These are phyloP conservation scores for Brachystomella parvula DNA, from an alignment of 1,140 invertebrate species.

Conservation along the genomic window DNA sequence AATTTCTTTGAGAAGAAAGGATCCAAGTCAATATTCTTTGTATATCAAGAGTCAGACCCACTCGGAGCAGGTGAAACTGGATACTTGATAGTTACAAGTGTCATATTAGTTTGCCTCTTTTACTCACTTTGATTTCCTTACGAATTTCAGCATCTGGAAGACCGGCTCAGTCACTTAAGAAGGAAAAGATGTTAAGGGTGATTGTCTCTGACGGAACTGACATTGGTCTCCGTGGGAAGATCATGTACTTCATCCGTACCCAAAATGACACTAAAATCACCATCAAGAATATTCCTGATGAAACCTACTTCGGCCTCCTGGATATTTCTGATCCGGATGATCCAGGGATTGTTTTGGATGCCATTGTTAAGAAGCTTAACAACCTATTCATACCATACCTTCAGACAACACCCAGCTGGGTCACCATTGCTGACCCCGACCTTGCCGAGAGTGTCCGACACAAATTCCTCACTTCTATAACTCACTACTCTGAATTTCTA, in stretches of 20 bases:
- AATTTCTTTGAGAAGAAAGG: constrained; percentile 48
- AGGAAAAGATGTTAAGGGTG: constrained; percentile 45
- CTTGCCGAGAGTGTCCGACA: constrained; percentile 24
- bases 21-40: constrained; percentile 47
- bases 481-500: constrained; percentile 32
- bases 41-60: constrained; percentile 46
- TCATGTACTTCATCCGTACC: constrained; percentile 50
- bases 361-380: constrained; percentile 13
- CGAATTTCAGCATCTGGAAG: constrained; percentile 48
- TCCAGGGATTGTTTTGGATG: constrained; percentile 28
- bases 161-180: constrained; percentile 42
- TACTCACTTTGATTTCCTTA: constrained; percentile 5
- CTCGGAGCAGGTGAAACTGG: constrained; percentile 44
- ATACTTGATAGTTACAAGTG: background rate
- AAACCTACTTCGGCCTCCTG: constrained; percentile 27
- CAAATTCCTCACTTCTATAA: constrained; percentile 31
- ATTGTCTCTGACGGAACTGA: constrained; percentile 48
- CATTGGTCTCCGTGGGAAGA: constrained; percentile 47
- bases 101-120: background rate
- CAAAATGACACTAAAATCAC: constrained; percentile 46
- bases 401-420: constrained; percentile 21
- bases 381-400: constrained; percentile 23
- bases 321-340: constrained; percentile 22
- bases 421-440: constrained; percentile 26
- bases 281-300: constrained; percentile 47